Base-by-base conservation (phyloP, 2,113 vertebrate genomes). In the Burhinus oedicnemus region DNA sequence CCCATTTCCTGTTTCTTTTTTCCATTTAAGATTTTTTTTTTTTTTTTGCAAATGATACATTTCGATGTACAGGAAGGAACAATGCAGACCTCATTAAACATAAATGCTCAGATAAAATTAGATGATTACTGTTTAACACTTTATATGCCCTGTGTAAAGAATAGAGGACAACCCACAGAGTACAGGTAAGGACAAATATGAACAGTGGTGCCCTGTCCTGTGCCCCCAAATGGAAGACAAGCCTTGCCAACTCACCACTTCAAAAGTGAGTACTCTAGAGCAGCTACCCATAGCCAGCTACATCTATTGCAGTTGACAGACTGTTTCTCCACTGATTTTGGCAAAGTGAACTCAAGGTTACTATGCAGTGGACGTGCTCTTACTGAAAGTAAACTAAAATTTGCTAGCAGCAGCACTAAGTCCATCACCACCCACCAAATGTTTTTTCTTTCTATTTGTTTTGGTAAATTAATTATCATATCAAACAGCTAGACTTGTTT, bases 361-460 rank as follows among this genome's bases (percentile, higher is more conserved):
- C 61, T 84, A 18, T 49, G 27, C 68, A 70, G 30, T 72, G 62
- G 90, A 34, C 4, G 6, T 70, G 36, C 55, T 81, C n/a, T 87
- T 85, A 49, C 62, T 45, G 52, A 89, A 84, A 91, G 77, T 84
- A 71, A 92, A 72, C 64, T 86, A 64, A 94, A 95, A 84, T 88
- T 89, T 90, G 78, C 79, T 95, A 88, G 40, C 38, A 93, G 89
- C 87, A 62, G 25, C 36, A 23, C 87, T 83, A 49, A 83, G 68
- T 87, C 76, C 58, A 77, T 95, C 52, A 47, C 29, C 70, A 87
- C 62, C 64, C 90, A 82, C 36, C 87, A 95, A 96, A 87, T 81
- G 11, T 57, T 79, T 91, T 88, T 91, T 83, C 11, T 71, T 91
- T 91, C 52, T 74, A 25, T 92, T 89, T 93, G 36, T 88, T 97